These are phyloP conservation scores for Crioceris asparagi DNA, from an alignment of 2,888 invertebrate species.

Conservation along the genomic window DNA sequence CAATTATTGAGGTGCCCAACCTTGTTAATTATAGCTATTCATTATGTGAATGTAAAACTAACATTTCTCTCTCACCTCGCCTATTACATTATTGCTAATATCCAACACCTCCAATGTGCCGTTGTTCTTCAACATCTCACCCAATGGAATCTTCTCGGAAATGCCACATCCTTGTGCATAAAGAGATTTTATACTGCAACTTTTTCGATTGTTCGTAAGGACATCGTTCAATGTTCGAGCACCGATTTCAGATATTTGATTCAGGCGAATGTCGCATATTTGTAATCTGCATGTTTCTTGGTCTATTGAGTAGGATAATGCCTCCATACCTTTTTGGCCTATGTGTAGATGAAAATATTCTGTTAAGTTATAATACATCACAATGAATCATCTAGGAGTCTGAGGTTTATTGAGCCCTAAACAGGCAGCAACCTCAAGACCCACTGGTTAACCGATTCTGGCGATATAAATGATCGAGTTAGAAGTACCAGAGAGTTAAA, in stretches of 20 bases:
- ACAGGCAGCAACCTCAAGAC: too few relatives aligned
- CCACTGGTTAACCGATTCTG: too few relatives aligned
- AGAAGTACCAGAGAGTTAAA: too few relatives aligned
- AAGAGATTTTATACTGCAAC: conserved; percentile 23
- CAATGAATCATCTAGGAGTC: too few relatives aligned
- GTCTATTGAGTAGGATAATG: conserved; percentile 24
- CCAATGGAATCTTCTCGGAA: conserved; percentile 21
- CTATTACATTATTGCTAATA: conserved; percentile 32
- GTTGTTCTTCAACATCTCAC: conserved; percentile 25
- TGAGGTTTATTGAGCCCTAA: too few relatives aligned
- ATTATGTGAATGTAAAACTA: too few relatives aligned
- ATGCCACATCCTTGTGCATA: conserved; percentile 30
- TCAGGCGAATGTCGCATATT: conserved; percentile 26
- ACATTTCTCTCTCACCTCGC: conserved; percentile 32
- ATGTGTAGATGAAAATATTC: too few relatives aligned
- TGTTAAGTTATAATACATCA: too few relatives aligned
- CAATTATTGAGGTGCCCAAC: too few relatives aligned
- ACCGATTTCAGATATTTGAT: conserved; percentile 23
- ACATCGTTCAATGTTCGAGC: conserved; percentile 22
- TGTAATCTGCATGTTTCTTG: conserved; percentile 20
- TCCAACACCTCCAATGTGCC: conserved; percentile 26
- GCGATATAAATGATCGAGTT: too few relatives aligned
- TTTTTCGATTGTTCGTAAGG: conserved; percentile 17
- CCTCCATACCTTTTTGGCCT: conserved; percentile 25
- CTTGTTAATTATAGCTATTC: conserved; percentile 6